A percentile compares a stretch with the other conserved stretches of the same genome.
Conservation (phyloP, 2,113 vertebrate genomes). For the Caracal caracal region DNA sequence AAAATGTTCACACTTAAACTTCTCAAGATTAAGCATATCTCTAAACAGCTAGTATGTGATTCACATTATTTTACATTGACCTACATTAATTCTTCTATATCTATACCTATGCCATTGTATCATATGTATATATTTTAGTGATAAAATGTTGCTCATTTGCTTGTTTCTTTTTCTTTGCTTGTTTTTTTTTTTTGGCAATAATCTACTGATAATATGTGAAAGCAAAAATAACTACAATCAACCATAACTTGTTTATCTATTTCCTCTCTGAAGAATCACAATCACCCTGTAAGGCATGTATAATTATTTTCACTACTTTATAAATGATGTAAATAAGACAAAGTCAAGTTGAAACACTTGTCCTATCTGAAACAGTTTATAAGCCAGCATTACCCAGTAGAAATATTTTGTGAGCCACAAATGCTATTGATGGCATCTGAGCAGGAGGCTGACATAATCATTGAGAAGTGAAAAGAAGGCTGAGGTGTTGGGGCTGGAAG, state of each 20-base stretch:
- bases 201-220: background rate
- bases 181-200: background rate
- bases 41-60: background rate
- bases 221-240: background rate
- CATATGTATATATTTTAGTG: background rate
- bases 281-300: background rate
- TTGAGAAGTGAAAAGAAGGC: background rate
- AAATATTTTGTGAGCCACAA: background rate
- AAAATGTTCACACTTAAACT: background rate
- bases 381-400: background rate
- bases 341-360: background rate
- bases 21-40: background rate
- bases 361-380: background rate
- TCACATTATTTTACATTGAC: background rate
- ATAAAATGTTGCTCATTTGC: background rate
- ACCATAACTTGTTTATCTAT: background rate
- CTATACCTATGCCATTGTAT: too few relatives aligned
- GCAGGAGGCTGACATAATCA: background rate
- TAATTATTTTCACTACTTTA: background rate
- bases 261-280: background rate
- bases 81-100: background rate
- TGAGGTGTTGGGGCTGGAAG: background rate
- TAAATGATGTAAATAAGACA: background rate
- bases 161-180: background rate
- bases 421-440: background rate